Conservation (phyloP, 2,888 invertebrate genomes). For the Listrodromus nycthemerus region DNA sequence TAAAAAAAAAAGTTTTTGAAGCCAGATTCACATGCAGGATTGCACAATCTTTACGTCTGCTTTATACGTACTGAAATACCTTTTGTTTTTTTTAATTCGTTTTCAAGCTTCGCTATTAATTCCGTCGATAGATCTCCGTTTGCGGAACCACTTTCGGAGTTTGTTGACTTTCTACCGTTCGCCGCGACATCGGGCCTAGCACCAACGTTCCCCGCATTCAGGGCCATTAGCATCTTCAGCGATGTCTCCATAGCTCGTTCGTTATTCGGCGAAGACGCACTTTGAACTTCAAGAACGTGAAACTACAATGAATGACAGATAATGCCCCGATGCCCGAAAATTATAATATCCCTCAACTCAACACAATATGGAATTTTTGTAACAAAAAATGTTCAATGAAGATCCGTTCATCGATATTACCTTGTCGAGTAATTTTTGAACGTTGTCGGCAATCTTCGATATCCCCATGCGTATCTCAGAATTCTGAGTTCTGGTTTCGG, state of each 20-base stretch:
- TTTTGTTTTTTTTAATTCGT: slow-evolving; percentile 66
- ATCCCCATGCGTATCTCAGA: slow-evolving; percentile 89
- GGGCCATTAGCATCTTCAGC: slow-evolving; percentile 75
- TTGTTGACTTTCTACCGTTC: slow-evolving; percentile 19
- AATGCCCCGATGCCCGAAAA: slow-evolving; percentile 28
- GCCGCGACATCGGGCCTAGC: slow-evolving; percentile 33
- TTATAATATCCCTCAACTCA: neutral
- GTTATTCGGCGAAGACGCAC: slow-evolving; percentile 75
- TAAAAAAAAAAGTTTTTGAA: neutral
- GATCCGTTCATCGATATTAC: slow-evolving; percentile 64
- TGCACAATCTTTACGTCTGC: neutral
- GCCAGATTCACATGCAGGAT: neutral
- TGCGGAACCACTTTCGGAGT: neutral
- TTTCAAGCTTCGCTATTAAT: slow-evolving; percentile 56
- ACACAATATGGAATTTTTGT: neutral
- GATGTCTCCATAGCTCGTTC: slow-evolving; percentile 74
- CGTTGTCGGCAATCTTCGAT: slow-evolving; percentile 87
- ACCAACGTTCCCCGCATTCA: slow-evolving; percentile 69
- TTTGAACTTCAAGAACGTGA: slow-evolving; percentile 79
- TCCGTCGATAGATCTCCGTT: slow-evolving; percentile 36
- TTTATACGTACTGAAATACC: slow-evolving; percentile 6
- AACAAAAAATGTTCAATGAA: neutral
- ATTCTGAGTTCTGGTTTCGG: slow-evolving; percentile 88
- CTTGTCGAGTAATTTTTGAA: slow-evolving; percentile 87
- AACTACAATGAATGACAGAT: slow-evolving; percentile 73